A percentile compares a stretch with the other conserved stretches of the same genome.
Evolutionary conservation across 1,140 invertebrate species (phyloP).

Genomic region (honey bee (Apis mellifera)): DNA sequence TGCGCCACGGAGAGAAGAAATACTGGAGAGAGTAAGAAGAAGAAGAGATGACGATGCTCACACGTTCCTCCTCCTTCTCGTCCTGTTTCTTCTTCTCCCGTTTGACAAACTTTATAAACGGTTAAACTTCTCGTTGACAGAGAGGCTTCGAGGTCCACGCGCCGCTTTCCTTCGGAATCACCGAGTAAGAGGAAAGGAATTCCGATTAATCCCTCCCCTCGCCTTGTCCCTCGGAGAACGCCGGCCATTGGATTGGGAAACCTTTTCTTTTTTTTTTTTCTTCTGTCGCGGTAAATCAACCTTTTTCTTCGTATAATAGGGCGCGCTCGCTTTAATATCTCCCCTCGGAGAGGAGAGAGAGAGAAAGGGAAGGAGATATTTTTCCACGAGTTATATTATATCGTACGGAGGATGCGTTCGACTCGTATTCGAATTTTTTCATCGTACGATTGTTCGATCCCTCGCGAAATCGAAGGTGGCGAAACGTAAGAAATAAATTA

Average conservation of each 20-base stretch:
- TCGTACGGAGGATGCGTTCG: not conserved
- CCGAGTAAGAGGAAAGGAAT: slow-evolving; percentile 46
- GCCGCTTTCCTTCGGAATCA: not conserved
- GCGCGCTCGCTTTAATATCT: not conserved
- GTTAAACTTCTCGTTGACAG: not conserved
- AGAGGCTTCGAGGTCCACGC: not conserved
- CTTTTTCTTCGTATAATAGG: slow-evolving; percentile 25
- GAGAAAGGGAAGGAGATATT: slow-evolving; percentile 23
- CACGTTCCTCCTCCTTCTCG: too few relatives aligned
- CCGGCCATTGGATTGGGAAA: slow-evolving; percentile 35
- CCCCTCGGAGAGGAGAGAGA: too few relatives aligned
- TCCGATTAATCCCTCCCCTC: not conserved
- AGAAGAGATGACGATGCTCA: too few relatives aligned
- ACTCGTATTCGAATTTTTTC: too few relatives aligned
- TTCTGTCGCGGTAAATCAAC: slow-evolving; percentile 53
- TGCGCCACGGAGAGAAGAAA: too few relatives aligned
- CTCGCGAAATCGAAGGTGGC: too few relatives aligned
- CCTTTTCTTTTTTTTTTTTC: slow-evolving; percentile 41
- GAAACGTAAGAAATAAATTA: too few relatives aligned
- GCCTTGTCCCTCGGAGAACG: not conserved
- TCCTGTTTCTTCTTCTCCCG: too few relatives aligned
- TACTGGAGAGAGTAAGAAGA: too few relatives aligned
- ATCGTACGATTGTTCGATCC: too few relatives aligned
- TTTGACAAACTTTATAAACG: too few relatives aligned
- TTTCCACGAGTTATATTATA: slow-evolving; percentile 42